A percentile compares a stretch with the other conserved stretches of the same genome.
These are phyloP conservation scores for Allygus modestus DNA, from an alignment of 2,888 invertebrate species.

Conservation along the genomic window DNA sequence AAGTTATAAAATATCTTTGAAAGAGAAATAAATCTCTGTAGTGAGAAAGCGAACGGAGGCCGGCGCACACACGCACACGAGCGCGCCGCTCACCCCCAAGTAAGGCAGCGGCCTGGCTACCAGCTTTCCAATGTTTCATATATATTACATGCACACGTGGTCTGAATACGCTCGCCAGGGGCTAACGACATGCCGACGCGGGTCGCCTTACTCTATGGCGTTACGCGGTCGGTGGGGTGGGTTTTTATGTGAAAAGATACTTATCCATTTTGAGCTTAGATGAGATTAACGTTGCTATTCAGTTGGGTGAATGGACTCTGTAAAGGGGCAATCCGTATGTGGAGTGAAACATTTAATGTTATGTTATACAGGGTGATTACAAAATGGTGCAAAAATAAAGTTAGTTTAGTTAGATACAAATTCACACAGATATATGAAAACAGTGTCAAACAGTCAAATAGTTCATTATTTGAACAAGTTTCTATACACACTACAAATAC, in stretches of 20 bases:
- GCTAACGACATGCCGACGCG: slow-evolving; percentile 19
- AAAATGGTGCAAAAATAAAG: too few relatives aligned
- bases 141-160: slow-evolving; percentile 45
- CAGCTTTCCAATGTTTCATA: slow-evolving; percentile 54
- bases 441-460: too few relatives aligned
- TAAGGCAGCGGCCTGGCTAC: slow-evolving; percentile 31
- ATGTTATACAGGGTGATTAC: too few relatives aligned
- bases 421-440: too few relatives aligned
- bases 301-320: not conserved
- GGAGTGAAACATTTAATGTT: not conserved
- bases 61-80: not conserved
- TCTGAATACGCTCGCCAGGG: slow-evolving; percentile 25
- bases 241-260: not conserved
- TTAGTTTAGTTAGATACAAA: too few relatives aligned
- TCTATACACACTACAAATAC: too few relatives aligned
- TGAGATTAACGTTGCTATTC: slow-evolving; percentile 17
- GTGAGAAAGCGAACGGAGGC: slow-evolving; percentile 48
- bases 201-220: not conserved
- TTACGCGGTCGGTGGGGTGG: not conserved
- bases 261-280: not conserved
- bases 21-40: slow-evolving; percentile 62
- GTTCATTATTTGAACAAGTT: too few relatives aligned
- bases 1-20: slow-evolving; percentile 62
- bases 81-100: not conserved
- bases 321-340: not conserved